Conservation (phyloP, 2,797 vertebrate species). For the Gobio occitaniae region DNA sequence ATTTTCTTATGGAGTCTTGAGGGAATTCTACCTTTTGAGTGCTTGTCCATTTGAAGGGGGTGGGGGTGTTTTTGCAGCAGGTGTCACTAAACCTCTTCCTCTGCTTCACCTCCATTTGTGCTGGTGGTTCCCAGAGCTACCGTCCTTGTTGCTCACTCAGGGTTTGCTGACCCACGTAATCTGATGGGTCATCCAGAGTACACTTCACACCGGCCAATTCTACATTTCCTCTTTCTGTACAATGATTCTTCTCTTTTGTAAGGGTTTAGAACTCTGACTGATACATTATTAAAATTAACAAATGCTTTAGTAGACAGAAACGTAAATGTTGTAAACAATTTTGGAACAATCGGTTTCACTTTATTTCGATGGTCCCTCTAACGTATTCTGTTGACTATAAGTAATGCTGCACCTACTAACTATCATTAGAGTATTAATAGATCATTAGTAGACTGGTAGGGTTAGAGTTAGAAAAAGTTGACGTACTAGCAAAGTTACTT, state of each 20-base stretch:
- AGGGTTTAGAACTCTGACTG: not conserved
- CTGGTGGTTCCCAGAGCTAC: conserved; percentile 69
- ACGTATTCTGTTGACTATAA: too few species aligned
- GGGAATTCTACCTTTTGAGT: conserved; percentile 67
- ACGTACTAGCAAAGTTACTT: too few species aligned
- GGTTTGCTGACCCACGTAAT: conserved; percentile 73
- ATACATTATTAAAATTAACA: not conserved
- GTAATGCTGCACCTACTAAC: too few species aligned
- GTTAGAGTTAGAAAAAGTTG: too few species aligned
- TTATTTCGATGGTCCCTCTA: too few species aligned
- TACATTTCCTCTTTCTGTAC: conserved; percentile 21
- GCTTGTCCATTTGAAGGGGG: conserved; percentile 53
- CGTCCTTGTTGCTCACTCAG: conserved; percentile 68
- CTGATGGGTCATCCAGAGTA: conserved; percentile 63
- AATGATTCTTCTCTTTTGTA: not conserved
- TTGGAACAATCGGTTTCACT: not conserved
- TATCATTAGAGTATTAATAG: too few species aligned
- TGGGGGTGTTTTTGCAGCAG: conserved; percentile 68
- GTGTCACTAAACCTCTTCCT: conserved; percentile 75
- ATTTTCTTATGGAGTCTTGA: conserved; percentile 61
- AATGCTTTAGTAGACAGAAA: not conserved
- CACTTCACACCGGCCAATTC: conserved; percentile 55
- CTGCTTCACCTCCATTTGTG: conserved; percentile 69
- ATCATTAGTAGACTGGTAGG: too few species aligned
- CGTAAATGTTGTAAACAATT: conserved; percentile 6